Evolutionary conservation across 2,113 vertebrate genomes (phyloP).

Genomic region (Strigops habroptila): DNA sequence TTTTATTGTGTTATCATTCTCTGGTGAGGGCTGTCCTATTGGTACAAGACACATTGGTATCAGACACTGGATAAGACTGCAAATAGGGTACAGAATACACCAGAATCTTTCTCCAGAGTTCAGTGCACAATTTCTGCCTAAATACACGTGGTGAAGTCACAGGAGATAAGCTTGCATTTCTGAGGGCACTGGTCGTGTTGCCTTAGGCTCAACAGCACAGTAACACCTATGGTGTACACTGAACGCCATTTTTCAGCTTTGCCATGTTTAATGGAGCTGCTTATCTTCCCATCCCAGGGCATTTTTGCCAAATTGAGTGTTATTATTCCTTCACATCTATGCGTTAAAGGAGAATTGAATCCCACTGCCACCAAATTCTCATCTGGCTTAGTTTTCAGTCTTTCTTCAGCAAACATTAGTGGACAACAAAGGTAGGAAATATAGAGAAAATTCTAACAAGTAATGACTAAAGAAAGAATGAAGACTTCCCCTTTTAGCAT

Average conservation of each 20-base stretch:
- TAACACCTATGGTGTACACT: not conserved
- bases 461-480: not conserved
- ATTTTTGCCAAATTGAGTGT: not conserved
- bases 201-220: not conserved
- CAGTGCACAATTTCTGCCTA: not conserved
- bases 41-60: not conserved
- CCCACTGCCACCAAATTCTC: not conserved
- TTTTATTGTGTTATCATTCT: slow-evolving; percentile 88
- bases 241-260: not conserved
- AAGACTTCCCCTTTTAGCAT: not conserved
- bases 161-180: not conserved
- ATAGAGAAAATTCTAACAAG: not conserved
- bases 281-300: not conserved
- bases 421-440: not conserved
- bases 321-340: not conserved
- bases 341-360: not conserved
- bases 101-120: not conserved
- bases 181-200: not conserved
- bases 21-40: slow-evolving; percentile 84
- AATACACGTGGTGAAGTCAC: not conserved
- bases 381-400: not conserved
- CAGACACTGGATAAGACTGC: not conserved
- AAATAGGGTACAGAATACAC: not conserved
- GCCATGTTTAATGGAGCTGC: not conserved
- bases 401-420: not conserved